Conservation (phyloP, 2,888 invertebrate species). For the Coleophora deauratella region DNA sequence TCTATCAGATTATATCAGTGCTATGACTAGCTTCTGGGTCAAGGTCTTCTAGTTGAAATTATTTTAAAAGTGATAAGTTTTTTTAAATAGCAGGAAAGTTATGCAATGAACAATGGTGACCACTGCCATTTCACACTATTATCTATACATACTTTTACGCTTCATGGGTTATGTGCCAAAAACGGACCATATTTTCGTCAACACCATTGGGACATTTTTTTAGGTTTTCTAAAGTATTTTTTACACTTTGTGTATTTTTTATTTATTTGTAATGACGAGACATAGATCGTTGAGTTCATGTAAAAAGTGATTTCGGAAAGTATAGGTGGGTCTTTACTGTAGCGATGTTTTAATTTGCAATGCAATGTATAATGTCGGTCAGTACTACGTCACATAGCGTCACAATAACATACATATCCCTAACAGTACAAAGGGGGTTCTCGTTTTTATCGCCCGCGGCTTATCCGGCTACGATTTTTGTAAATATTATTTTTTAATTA, state of each 20-base stretch:
- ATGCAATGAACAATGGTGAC: slow-evolving; percentile 11
- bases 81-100: slow-evolving; percentile 1
- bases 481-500: slow-evolving; percentile 40
- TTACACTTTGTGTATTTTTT: slow-evolving; percentile 26
- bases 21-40: too few species aligned
- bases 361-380: slow-evolving; percentile 2
- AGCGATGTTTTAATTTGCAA: not conserved
- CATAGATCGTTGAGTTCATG: not conserved
- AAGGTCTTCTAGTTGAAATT: too few species aligned
- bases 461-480: slow-evolving; percentile 42
- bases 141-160: slow-evolving; percentile 36
- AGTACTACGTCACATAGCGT: slow-evolving; percentile 20
- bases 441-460: slow-evolving; percentile 53
- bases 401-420: slow-evolving; percentile 53
- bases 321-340: not conserved
- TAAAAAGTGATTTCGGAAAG: not conserved
- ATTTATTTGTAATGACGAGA: slow-evolving; percentile 18
- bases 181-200: slow-evolving; percentile 48
- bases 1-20: too few species aligned
- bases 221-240: slow-evolving; percentile 22
- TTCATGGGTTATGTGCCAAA: slow-evolving; percentile 57
- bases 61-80: too few species aligned
- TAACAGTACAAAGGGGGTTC: slow-evolving; percentile 53
- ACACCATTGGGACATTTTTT: slow-evolving; percentile 24
- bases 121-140: slow-evolving; percentile 25